Conservation (phyloP, 1,140 invertebrate species). For the Heliconius nattereri region DNA sequence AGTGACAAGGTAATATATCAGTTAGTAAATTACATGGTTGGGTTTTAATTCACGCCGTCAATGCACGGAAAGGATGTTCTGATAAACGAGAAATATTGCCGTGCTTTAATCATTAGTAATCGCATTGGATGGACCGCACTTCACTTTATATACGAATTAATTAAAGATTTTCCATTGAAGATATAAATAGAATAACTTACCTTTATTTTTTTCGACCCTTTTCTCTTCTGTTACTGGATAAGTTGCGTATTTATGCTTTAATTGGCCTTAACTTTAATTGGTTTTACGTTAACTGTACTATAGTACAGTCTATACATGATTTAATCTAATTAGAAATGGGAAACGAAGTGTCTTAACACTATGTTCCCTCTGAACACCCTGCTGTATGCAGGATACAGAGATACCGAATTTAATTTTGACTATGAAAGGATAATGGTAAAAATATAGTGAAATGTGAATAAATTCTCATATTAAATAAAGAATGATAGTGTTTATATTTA, state of each 20-base stretch:
- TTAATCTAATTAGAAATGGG: no score
- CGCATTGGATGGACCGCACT: constrained; percentile 4
- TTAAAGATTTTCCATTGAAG: neutral
- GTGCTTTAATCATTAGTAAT: constrained; percentile 25
- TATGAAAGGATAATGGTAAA: neutral
- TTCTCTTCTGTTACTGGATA: neutral
- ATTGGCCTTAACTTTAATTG: no score
- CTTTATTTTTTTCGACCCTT: neutral
- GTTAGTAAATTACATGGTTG: constrained; percentile 30
- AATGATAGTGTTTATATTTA: neutral
- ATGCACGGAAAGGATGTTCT: constrained; percentile 37
- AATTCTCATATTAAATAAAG: no score
- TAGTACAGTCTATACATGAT: no score
- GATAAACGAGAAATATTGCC: constrained; percentile 38
- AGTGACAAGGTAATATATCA: constrained; percentile 30
- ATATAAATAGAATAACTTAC: neutral
- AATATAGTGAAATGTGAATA: no score
- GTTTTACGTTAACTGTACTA: no score
- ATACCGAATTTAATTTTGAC: no score
- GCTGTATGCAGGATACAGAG: no score
- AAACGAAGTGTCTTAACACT: no score
- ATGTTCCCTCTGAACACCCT: no score
- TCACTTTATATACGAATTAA: neutral
- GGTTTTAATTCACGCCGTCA: constrained; percentile 38
- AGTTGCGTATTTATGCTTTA: no score